Percentiles rank a stretch among this genome's conserved stretches.
These are phyloP conservation scores for Pelvicachromis taeniatus DNA, from an alignment of 2,113 vertebrate genomes.

Conservation along the genomic window DNA sequence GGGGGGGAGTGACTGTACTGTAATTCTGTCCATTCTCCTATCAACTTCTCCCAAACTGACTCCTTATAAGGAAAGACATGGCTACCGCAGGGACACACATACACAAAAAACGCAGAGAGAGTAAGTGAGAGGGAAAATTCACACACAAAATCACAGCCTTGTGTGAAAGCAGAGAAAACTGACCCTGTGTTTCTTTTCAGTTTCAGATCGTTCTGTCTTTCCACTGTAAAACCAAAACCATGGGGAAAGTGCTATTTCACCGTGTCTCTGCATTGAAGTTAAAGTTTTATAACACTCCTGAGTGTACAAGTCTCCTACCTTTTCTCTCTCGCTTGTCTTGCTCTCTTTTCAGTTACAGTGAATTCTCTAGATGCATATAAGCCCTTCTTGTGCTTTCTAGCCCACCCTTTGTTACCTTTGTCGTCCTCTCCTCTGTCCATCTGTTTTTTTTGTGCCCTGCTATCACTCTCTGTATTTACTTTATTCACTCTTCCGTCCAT, in stretches of 20 bases:
- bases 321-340: background rate
- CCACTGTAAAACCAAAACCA: background rate
- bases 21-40: conserved; percentile 59
- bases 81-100: conserved; percentile 19
- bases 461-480: conserved; percentile 35
- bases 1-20: conserved; percentile 36
- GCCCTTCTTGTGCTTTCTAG: background rate
- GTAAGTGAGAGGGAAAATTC: conserved; percentile 22
- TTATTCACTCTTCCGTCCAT: background rate
- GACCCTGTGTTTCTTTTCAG: conserved; percentile 8
- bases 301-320: background rate
- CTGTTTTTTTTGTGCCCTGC: conserved; percentile 10
- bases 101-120: background rate
- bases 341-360: background rate
- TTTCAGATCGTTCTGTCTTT: conserved; percentile 15
- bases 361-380: background rate
- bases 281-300: conserved; percentile 40
- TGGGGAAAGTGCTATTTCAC: background rate
- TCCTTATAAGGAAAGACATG: conserved; percentile 66
- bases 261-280: background rate
- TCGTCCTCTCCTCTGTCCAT: conserved; percentile 21
- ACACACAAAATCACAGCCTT: conserved; percentile 34
- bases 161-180: conserved; percentile 1
- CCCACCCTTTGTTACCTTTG: background rate
- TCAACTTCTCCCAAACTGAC: conserved; percentile 39